Evolutionary conservation across 2,888 invertebrate species (phyloP), one percentile per base, ranked within the genome.

Genomic region (Heliconius cydno): DNA sequence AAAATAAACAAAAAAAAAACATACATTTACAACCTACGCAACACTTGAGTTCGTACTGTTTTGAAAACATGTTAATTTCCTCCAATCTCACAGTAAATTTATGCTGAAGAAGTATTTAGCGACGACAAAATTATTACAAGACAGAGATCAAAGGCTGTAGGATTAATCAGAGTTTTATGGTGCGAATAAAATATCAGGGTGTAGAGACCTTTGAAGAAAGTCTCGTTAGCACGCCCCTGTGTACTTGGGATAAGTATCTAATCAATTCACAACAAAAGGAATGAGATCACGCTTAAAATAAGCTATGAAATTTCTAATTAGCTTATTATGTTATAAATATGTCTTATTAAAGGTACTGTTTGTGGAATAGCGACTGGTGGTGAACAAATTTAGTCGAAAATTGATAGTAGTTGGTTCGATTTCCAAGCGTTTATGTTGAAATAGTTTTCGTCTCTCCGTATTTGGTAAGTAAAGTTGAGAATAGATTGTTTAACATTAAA

Each of bases 191-290:
- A 75, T 75, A 75, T 75, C 66, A 66, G 75, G 10, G 9, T n/a
- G 34, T 75, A 75, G 66, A 66, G 66, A 75, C 28, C 30, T 75
- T 66, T 66, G 75, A 66, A 75, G 75, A 75, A 66, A 75, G 28
- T 46, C 75, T 75, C 75, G 75, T 75, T 75, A 66, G 46, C 75
- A 46, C 28, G 75, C 66, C 66, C 4, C 41, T 66, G 38, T 75
- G 10, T 65, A 38, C 73, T 60, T 60, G 73, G 65, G 75, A 75
- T 75, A 75, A 75, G 75, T 66, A 75, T 75, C 66, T 75, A 75
- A 75, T 75, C 65, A 75, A 75, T 75, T 75, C 75, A 75, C 46
- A 75, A 75, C 75, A 75, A 75, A 75, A 75, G 75, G 65, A 75
- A 75, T 60, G 73, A 60, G 73, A 73, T 73, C 60, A 38, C 66